phyloP scores from a whole-genome alignment of 2,888 invertebrate species.

The Sinodicranocentrus sp. region DNA sequence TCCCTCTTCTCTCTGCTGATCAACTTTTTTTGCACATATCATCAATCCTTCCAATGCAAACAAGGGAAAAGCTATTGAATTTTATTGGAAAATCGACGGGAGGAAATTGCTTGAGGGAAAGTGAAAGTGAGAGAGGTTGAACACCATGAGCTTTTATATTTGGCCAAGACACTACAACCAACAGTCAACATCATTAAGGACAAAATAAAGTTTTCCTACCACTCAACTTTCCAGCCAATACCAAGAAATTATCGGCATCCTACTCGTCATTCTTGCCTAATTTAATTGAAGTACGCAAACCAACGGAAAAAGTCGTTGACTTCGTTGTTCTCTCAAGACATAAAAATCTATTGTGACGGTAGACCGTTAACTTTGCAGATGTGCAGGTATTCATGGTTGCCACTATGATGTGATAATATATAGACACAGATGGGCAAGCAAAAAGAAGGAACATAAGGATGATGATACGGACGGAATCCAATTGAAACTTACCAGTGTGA shows the following conservation, averaged over 20 bases:
- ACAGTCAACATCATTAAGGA: slow-evolving; percentile 25
- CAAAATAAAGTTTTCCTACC: slow-evolving; percentile 13
- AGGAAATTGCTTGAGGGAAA: background rate
- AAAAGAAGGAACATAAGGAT: background rate
- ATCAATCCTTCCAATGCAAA: slow-evolving; percentile 6
- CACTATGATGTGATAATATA: background rate
- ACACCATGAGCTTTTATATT: background rate
- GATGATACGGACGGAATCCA: background rate
- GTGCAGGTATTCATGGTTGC: background rate
- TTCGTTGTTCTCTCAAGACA: background rate
- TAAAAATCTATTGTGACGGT: background rate
- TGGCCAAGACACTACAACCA: background rate
- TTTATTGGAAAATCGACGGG: background rate
- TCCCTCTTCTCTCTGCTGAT: too few species aligned
- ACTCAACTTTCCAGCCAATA: background rate
- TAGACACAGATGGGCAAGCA: background rate
- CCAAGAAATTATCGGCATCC: slow-evolving; percentile 16
- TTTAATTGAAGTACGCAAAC: slow-evolving; percentile 9
- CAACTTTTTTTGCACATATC: background rate
- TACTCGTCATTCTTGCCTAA: slow-evolving; percentile 13
- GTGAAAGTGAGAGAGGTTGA: background rate
- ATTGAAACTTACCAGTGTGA: slow-evolving; percentile 57
- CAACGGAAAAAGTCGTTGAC: slow-evolving; percentile 11
- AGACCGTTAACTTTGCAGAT: background rate
- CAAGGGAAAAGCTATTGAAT: background rate